A percentile compares a stretch with the other conserved stretches of the same genome.
These are phyloP conservation scores for Cybosia mesomella DNA, from an alignment of 2,888 invertebrate species.

Conservation along the genomic window DNA sequence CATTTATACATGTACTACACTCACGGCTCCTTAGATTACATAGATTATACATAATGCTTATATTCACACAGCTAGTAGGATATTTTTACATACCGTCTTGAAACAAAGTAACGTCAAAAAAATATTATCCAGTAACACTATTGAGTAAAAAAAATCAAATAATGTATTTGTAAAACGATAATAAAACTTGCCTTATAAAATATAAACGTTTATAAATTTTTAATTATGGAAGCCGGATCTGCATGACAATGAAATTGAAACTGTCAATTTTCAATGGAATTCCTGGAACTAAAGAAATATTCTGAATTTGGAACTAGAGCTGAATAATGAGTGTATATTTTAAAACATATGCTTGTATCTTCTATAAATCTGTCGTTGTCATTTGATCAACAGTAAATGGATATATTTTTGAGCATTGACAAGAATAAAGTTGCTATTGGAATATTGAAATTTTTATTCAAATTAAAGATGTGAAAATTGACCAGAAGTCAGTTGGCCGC, in stretches of 20 bases:
- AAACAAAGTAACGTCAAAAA: constrained; percentile 8
- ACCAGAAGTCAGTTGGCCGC: too few species aligned
- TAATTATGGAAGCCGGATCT: background rate
- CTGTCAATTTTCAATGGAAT: background rate
- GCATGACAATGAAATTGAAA: background rate
- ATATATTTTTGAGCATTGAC: too few species aligned
- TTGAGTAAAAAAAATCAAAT: constrained; percentile 16
- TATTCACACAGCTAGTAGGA: constrained; percentile 23
- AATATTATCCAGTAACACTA: constrained; percentile 14
- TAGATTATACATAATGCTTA: constrained; percentile 6
- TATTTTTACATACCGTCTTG: constrained; percentile 7
- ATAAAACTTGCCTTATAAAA: constrained; percentile 33
- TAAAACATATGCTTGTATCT: too few species aligned
- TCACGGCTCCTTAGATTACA: constrained; percentile 21
- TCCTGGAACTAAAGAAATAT: too few species aligned
- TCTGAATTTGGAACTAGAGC: too few species aligned
- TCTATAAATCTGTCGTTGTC: too few species aligned
- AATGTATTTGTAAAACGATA: constrained; percentile 19
- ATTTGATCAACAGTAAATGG: too few species aligned
- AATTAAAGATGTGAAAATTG: too few species aligned
- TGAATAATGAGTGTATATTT: too few species aligned
- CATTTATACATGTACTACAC: constrained; percentile 52
- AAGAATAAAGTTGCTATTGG: too few species aligned
- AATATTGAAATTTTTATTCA: too few species aligned
- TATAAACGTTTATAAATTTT: constrained; percentile 10